Evolutionary conservation across 1,140 invertebrate genomes (phyloP).

Genomic region (Lordiphosa mommai): DNA sequence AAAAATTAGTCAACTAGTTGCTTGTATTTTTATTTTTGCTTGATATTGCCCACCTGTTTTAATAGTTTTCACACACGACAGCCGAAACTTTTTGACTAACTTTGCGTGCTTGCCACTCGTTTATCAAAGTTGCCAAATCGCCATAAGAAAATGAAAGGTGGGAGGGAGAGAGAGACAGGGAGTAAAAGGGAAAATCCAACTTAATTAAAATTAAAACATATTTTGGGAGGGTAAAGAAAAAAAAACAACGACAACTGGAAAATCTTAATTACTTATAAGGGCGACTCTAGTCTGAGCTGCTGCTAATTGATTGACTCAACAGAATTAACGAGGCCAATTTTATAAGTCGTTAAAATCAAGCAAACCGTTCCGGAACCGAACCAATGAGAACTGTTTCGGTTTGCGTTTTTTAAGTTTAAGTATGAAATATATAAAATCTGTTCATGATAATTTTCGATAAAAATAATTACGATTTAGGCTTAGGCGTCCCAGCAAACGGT

Average conservation of each 20-base stretch:
- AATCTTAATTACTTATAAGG: constrained; percentile 31
- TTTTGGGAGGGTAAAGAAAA: constrained; percentile 9
- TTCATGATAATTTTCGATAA: too few relatives aligned
- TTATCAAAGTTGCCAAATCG: constrained; percentile 54
- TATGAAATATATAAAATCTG: too few relatives aligned
- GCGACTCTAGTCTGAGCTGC: too few relatives aligned
- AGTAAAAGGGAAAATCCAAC: constrained; percentile 25
- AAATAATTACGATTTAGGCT: too few relatives aligned
- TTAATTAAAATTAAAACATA: constrained; percentile 62
- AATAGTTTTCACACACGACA: constrained; percentile 59
- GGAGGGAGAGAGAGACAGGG: background rate
- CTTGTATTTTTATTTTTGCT: constrained; percentile 27
- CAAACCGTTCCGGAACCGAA: too few relatives aligned
- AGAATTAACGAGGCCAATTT: too few relatives aligned
- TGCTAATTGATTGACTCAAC: too few relatives aligned
- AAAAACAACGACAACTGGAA: constrained; percentile 7
- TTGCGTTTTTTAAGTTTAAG: too few relatives aligned
- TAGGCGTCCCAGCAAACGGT: too few relatives aligned
- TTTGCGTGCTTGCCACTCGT: constrained; percentile 54
- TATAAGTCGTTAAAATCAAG: too few relatives aligned
- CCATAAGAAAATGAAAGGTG: constrained; percentile 6
- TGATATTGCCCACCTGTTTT: constrained; percentile 66
- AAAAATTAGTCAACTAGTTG: constrained; percentile 69
- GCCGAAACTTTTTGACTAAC: constrained; percentile 50
- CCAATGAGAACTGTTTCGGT: too few relatives aligned